Evolutionary conservation across 2,888 invertebrate species (phyloP).

Genomic region (Dendrolimus houi): DNA sequence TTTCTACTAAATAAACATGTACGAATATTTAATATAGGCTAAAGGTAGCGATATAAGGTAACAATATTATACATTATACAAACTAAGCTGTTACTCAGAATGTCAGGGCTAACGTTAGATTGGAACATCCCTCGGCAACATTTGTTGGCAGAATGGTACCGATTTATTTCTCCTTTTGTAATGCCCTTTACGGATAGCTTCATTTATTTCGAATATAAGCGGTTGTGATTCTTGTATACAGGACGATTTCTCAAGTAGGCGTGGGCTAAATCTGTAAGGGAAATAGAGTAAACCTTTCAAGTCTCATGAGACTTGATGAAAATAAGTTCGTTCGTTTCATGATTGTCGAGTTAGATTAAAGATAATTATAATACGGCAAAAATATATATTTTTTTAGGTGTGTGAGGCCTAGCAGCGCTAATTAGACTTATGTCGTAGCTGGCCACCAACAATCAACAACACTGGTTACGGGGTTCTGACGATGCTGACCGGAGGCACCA

Average conservation of each 20-base stretch:
- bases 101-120: conserved; percentile 37
- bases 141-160: conserved; percentile 49
- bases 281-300: conserved; percentile 1
- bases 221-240: conserved; percentile 10
- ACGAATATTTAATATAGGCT: too few relatives aligned
- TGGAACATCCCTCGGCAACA: conserved; percentile 45
- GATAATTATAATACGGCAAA: too few relatives aligned
- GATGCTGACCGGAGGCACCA: too few relatives aligned
- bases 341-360: too few relatives aligned
- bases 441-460: too few relatives aligned
- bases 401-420: too few relatives aligned
- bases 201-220: conserved; percentile 35
- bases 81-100: conserved; percentile 26
- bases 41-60: too few relatives aligned
- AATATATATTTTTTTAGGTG: too few relatives aligned
- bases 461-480: too few relatives aligned
- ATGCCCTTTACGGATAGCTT: conserved; percentile 41
- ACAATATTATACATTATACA: conserved; percentile 19
- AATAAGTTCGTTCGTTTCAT: background rate
- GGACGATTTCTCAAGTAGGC: too few relatives aligned
- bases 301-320: conserved; percentile 3
- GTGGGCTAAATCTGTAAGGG: conserved; percentile 4
- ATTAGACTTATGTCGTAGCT: too few relatives aligned
- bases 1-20: too few relatives aligned
- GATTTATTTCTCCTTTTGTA: conserved; percentile 47